These are phyloP conservation scores for Copsychus sechellarum DNA, from an alignment of 2,113 vertebrate genomes.

Conservation along the genomic window DNA sequence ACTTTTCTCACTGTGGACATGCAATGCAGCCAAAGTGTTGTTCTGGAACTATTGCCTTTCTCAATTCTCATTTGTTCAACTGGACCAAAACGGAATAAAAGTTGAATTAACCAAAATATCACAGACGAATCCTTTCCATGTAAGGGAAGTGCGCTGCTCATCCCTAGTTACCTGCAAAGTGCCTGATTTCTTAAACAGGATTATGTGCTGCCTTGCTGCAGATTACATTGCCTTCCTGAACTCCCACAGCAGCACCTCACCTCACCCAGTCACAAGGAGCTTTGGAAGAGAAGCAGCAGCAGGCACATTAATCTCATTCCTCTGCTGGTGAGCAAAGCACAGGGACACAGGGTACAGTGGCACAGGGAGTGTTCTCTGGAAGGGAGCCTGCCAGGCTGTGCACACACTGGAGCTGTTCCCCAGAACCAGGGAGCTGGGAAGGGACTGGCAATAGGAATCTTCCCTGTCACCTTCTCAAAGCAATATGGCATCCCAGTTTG, in stretches of 20 bases:
- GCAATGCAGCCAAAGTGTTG: neutral
- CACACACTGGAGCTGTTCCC: neutral
- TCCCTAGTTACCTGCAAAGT: neutral
- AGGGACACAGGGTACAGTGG: neutral
- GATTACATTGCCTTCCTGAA: neutral
- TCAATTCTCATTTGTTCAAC: neutral
- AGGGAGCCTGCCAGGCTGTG: neutral
- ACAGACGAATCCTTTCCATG: neutral
- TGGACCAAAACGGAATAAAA: neutral
- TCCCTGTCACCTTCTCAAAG: neutral
- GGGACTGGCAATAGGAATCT: neutral
- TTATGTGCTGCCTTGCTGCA: neutral
- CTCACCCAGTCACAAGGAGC: neutral
- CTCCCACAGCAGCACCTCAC: neutral
- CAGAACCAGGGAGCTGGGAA: neutral
- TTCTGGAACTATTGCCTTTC: neutral
- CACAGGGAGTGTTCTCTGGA: fast-evolving
- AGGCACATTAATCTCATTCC: neutral
- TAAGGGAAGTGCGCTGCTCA: neutral
- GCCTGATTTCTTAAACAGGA: neutral
- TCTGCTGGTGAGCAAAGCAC: neutral
- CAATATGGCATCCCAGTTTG: neutral
- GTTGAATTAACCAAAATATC: neutral
- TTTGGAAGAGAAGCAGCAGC: neutral
- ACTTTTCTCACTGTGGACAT: neutral